Base-by-base conservation (phyloP, 2,113 vertebrate species). In the Tauraco erythrolophus region DNA sequence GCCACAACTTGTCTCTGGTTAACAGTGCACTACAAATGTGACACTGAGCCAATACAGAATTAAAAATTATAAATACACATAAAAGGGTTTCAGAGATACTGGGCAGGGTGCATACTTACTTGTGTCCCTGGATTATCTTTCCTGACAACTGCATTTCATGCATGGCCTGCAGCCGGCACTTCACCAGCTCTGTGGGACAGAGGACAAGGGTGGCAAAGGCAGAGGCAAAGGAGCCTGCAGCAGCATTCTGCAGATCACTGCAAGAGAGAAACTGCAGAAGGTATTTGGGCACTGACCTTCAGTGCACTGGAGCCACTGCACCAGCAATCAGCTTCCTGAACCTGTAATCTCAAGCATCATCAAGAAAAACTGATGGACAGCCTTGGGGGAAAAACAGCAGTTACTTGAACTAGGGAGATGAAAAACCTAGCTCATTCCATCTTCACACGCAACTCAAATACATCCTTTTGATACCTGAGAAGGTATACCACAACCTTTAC, bases 151-250 rank as follows among this genome's bases (percentile, higher is more conserved):
- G 97, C 99, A 99, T 99, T 87, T 99, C 99, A 5, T 98, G 98
- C 99, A 99, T 99, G 89, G 99, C 98, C 97, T 99, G 99, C 48
- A 99, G 98, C 12, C 99, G 98, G 96, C 99, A 99, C 98, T 99
- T 99, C 75, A 99, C 99, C 5, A 99, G 98, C 95, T 99, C 99
- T 0, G 99, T 99, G 69, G 99, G 99, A 75, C 99, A 99, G 16
- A 99, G 98, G 16, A 99, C 99, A 25, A 99, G 94, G 1, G 99
- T 98, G 18, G 99, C 99, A 89, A 99, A 99, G 83, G 99, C 98
- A 22, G 99, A 99, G 5, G 99, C 99, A 0, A 99, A 98, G 22
- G 99, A 99, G 19, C 99, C 99, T 0, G 99, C 99, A 3, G 98
- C 98, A 10, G 99, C 99, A 3, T 99, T 99, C 97, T 99, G 99